Evolutionary conservation across 2,888 invertebrate genomes (phyloP), one percentile per base, ranked within the genome.

Genomic region (Catocala nupta): DNA sequence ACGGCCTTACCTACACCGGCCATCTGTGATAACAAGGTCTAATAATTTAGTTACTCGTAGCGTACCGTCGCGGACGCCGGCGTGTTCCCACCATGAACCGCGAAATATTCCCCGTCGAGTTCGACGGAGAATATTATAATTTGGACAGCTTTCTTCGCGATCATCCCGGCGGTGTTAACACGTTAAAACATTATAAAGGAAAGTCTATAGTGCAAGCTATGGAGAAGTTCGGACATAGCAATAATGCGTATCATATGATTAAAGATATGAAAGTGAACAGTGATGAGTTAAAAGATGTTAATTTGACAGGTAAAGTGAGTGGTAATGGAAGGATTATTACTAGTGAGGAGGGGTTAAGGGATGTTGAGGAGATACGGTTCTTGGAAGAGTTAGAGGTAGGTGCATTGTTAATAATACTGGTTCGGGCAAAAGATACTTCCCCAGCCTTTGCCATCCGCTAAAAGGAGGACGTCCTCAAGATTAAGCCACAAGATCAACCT

Each of bases 81-180:
- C 55, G 58, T 25, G 25, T 25, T 34, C 62, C 68, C 73, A 72
- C 71, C 62, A 55, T 73, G 77, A 25, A 16, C 12, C 66, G 61
- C 65, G 76, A 77, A 47, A 70, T 73, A n/a, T 93, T 93, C 69
- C 87, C 87, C 13, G 89, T 94, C 1, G 67, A 69, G 25, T 95
- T 91, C 81, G 89, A 91, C 63, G 91, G 92, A 8, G 90, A 95
- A 44, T 87, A 86, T 54, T 97, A 97, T 87, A 95, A 97, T 81
- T 90, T 97, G 58, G 90, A 95, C 52, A 86, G 91, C 43, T 97
- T 97, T 80, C 77, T 96, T 55, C 94, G 94, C 56, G 96, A 96
- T 76, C 97, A 97, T 85, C 97, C 97, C 0, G 97, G 97, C 0
- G 97, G 97, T 0, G 84, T 95, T 0, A 96, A 96, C 76, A 96